Evolutionary conservation across 2,797 vertebrate species (phyloP), one percentile per base, ranked within the genome.

Genomic region (Sylvia borin): DNA sequence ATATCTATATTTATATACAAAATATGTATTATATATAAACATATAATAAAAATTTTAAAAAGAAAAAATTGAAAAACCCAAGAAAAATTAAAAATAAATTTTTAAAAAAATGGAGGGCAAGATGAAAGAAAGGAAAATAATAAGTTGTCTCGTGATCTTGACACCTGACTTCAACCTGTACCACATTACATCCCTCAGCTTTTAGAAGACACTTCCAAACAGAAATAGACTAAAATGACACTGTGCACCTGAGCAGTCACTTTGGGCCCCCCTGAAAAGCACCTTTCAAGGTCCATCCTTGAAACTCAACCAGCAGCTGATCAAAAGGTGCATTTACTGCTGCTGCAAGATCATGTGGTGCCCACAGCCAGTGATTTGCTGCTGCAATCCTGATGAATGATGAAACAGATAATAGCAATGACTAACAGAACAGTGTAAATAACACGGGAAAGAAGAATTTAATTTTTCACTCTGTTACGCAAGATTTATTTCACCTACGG

Each of bases 1-100:
- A 36, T 36, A 36, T 36, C n/a, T n/a, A n/a, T n/a, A n/a, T n/a
- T 36, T 12, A 42, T 42, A 42, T 36, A 36, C 10, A 36, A 36
- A 36, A 36, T 36, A 36, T 36, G 36, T 36, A 10, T 40, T 40
- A 40, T 48, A 48, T 50, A 27, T 50, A 50, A 27, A 51, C 29
- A 27, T 51, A 51, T 9, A 50, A 50, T 15, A 45, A 24, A 31
- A 15, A 21, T 20, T 18, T 34, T 27, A 9, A 29, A 31, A 25
- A 12, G 0, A 10, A 6, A 51, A 53, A 53, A 31, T 31, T 53
- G 2, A 47, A 9, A 7, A 9, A 24, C 22, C 2, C 26, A 8
- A 16, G 1, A 53, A 26, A 64, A 11, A 4, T 25, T 17, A 24
- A 47, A 36, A 4, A 13, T n/a, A n/a, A n/a, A n/a, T n/a, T 36